These are phyloP conservation scores for Sebastiscus tertius DNA, from an alignment of 2,797 vertebrate genomes.

Conservation along the genomic window DNA sequence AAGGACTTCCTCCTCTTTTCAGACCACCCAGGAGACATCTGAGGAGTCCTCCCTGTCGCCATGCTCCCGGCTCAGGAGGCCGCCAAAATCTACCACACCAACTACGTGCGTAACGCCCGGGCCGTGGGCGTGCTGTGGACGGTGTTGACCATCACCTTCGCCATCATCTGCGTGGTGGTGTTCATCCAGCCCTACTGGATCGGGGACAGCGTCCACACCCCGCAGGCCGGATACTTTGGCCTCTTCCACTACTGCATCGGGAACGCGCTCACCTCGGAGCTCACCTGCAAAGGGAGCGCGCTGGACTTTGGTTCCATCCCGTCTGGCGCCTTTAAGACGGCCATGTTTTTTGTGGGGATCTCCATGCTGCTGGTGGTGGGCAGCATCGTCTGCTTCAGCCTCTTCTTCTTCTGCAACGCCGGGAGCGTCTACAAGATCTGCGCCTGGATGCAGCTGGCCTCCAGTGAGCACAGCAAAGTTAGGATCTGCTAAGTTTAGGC, in stretches of 20 bases:
- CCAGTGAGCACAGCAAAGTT: constrained; percentile 80
- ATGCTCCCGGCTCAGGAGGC: constrained; percentile 95
- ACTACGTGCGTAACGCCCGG: constrained; percentile 94
- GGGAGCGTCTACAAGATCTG: constrained; percentile 98
- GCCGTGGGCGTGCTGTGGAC: constrained; percentile 96
- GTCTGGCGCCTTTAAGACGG: constrained; percentile 96
- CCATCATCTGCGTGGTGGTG: constrained; percentile 92
- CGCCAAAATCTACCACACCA: constrained; percentile 96
- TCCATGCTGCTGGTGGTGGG: constrained; percentile 94
- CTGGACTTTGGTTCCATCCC: constrained; percentile 96
- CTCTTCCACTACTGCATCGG: constrained; percentile 98
- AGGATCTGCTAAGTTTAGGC: not conserved
- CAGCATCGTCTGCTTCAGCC: constrained; percentile 93
- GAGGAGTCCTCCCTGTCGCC: constrained; percentile 31
- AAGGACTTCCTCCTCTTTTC: not conserved
- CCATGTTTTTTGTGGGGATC: constrained; percentile 97
- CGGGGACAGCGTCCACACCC: constrained; percentile 95
- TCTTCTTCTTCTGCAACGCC: constrained; percentile 97
- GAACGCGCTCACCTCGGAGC: constrained; percentile 94
- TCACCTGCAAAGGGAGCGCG: constrained; percentile 95
- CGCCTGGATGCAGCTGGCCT: constrained; percentile 97
- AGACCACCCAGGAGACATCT: no score
- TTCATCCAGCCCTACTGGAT: constrained; percentile 99
- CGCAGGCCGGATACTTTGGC: constrained; percentile 96
- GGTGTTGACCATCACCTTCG: constrained; percentile 95